Base-by-base conservation (phyloP, 1,140 invertebrate species). In the Protaetia brevitarsis region DNA sequence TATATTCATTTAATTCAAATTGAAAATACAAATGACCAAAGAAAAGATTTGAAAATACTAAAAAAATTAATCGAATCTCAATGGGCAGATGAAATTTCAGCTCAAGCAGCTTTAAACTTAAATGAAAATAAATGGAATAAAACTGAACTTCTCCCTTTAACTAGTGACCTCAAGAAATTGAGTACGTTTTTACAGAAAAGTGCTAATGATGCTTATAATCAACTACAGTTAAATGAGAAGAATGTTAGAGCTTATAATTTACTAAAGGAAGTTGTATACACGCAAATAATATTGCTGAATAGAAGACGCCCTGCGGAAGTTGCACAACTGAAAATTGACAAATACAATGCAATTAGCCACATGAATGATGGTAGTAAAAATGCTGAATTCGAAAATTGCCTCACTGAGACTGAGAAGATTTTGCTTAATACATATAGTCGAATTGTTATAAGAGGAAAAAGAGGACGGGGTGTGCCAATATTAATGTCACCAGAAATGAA, bases 111-210 rank as follows among this genome's bases (percentile, higher is more conserved):
- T 31, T 34, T 30, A 13, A 62, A 62, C 16, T 66, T 69, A 31
- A 63, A 64, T 66, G 4, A 69, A 26, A 69, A 67, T 64, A 66
- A 59, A 30, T 69, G 60, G 65, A 67, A 69, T 36, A 67, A 69
- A 27, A 63, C 64, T 19, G 65, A 67, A 21, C 30, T 66, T 3
- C 16, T 65, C 6, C 64, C 64, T 11, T 34, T 65, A 13, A 58
- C 51, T 5, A 26, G n/a, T 28, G 64, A 65, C 51, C 28, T 65
- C 13, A 65, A 65, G 23, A 65, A 65, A 28, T 31, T 34, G 6
- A 65, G 51, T 31, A 23, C 10, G 10, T 65, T 23, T 57, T 26
- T 65, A 30, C 21, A n/a, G 26, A 41, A 21, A 21, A 26, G 13
- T 62, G 26, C 51, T 2, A n/a, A 66, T 37, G 10, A 66, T 57